These are phyloP conservation scores for Macrosteles quadrilineatus DNA, from an alignment of 1,140 invertebrate species.

Conservation along the genomic window DNA sequence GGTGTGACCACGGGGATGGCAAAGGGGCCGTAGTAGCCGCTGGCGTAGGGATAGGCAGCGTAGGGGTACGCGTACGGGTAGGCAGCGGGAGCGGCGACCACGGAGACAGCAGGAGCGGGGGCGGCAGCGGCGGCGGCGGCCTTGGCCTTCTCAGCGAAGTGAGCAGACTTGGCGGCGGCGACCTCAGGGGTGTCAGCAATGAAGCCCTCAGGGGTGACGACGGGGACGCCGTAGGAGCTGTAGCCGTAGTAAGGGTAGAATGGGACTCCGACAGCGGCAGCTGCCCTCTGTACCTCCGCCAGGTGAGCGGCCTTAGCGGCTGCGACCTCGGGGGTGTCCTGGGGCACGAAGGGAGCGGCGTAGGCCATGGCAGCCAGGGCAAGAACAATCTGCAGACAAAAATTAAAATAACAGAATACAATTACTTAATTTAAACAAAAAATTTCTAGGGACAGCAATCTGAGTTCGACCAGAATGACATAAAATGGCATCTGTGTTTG, in stretches of 20 bases:
- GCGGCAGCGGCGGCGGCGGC: conserved; percentile 16
- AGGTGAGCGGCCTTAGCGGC: conserved; percentile 59
- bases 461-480: too few species aligned
- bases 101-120: background rate
- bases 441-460: too few species aligned
- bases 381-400: conserved; percentile 13
- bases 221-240: conserved; percentile 44
- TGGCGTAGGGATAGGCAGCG: conserved; percentile 32
- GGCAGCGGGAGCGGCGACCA: conserved; percentile 6
- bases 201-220: conserved; percentile 42
- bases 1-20: conserved; percentile 50
- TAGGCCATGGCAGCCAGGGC: conserved; percentile 7
- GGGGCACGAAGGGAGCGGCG: conserved; percentile 47
- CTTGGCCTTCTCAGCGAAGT: conserved; percentile 45
- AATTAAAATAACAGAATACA: too few species aligned
- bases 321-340: conserved; percentile 61
- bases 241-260: conserved; percentile 47
- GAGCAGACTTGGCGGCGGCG: conserved; percentile 54
- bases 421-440: too few species aligned
- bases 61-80: conserved; percentile 31
- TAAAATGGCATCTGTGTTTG: too few species aligned
- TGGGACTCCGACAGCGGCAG: conserved; percentile 47
- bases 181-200: conserved; percentile 58
- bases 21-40: conserved; percentile 36
- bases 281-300: conserved; percentile 54